Base-by-base conservation (phyloP, 35 echinoderm and acorn worm species). In the Anneissia japonica region DNA sequence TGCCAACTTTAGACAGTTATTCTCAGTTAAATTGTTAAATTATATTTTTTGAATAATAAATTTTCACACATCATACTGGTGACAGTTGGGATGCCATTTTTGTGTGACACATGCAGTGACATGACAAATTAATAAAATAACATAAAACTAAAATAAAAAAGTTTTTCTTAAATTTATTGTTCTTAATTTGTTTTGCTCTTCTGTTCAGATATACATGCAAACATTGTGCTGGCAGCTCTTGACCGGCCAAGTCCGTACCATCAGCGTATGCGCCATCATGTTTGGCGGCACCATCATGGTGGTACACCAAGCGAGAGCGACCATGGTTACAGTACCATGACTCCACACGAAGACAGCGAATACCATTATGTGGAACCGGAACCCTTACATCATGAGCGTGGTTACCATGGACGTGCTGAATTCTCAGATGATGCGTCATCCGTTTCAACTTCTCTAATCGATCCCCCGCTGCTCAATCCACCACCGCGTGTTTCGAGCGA, bases 301-400 rank as follows among this genome's bases (percentile, higher is more conserved):
- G 84, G 86, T 37, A 88, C 95, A 14, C 94, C 94, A 5, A 97
- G 94, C 33, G 95, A 98, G 45, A 98, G 95, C 74, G 96, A 99
- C 81, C 96, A 99, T 56, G 96, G 95, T n/a, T 98, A 98, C 89
- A 98, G 95, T 83, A 98, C 95, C 38, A 98, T 98, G 95, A 98
- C 95, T n/a, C 95, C 95, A 19, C 95, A 98, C 39, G 95, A 98
- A 91, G 95, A 98, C 74, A 94, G 91, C 38, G 95, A 98, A 74
- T 98, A 98, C 76, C 91, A 93, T 28, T 93, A 98, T 55, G 88
- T 93, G 36, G 95, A 98, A 86, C 95, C 95, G 39, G 94, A 97
- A 81, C 94, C 94, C 1, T 23, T 64, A 26, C 0, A 89, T 93
- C 12, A 87, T 90, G 51, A 84, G 74, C 35, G 84, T 72, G 43